phyloP scores from a whole-genome alignment of 2,113 vertebrate species.

The Misgurnus anguillicaudatus region DNA sequence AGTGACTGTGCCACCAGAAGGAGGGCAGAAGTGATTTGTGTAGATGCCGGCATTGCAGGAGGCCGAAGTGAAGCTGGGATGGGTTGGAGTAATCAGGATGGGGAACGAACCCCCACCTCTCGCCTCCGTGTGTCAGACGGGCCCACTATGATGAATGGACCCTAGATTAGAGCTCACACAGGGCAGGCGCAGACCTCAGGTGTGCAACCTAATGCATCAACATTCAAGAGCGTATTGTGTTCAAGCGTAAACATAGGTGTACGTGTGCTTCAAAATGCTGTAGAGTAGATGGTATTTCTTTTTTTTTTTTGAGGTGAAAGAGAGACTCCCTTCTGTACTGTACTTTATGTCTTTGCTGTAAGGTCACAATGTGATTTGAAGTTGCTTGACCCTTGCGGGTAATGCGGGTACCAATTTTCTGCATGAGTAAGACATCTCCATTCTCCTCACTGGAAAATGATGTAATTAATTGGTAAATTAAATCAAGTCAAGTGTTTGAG shows the following conservation, averaged over 20 bases:
- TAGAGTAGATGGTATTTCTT: background rate
- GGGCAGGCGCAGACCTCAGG: constrained; percentile 86
- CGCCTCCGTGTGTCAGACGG: constrained; percentile 74
- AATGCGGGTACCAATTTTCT: background rate
- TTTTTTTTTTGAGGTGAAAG: background rate
- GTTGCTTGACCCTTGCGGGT: background rate
- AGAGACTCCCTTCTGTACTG: background rate
- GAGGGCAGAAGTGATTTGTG: constrained; percentile 86
- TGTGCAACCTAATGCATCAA: constrained; percentile 83
- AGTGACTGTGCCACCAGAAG: constrained; percentile 66
- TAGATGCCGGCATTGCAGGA: constrained; percentile 91
- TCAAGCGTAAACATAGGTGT: constrained; percentile 7
- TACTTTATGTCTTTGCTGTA: constrained; percentile 15
- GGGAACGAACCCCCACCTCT: constrained; percentile 78
- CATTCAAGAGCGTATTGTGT: constrained; percentile 30
- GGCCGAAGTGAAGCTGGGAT: constrained; percentile 57
- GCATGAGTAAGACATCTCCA: background rate
- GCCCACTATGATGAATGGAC: constrained; percentile 85
- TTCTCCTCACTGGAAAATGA: background rate
- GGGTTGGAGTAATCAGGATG: constrained; percentile 85
- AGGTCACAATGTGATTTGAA: background rate
- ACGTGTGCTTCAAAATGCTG: background rate
- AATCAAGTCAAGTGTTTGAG: constrained; percentile 2
- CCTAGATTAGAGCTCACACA: constrained; percentile 86
- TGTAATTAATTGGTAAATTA: background rate